Conservation (phyloP, 2,888 invertebrate genomes). For the Erebia ligea region DNA sequence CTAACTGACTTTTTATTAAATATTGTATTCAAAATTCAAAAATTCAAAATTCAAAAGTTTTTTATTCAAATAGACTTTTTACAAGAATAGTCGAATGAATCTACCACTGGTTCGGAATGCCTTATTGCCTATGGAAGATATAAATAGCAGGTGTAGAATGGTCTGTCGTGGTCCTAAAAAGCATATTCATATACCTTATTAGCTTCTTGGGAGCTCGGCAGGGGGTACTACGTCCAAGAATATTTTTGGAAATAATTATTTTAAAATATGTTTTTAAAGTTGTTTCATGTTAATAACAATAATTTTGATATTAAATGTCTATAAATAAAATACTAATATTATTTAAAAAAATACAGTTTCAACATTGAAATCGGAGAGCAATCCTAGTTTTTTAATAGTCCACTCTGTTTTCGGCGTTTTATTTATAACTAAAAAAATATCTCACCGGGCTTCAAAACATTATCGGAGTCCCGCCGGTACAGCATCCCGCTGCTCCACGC, state of each 20-base stretch:
- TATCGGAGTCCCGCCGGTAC: slow-evolving; percentile 72
- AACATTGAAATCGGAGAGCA: slow-evolving; percentile 13
- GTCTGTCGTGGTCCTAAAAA: no score
- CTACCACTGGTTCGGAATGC: no score
- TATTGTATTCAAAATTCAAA: no score
- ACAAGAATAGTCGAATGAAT: no score
- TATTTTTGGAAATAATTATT: not conserved
- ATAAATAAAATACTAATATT: not conserved
- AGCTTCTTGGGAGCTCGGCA: no score
- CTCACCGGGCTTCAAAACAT: slow-evolving; percentile 76
- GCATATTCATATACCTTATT: no score
- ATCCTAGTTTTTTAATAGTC: slow-evolving; percentile 14
- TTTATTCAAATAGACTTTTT: no score
- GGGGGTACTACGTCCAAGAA: no score
- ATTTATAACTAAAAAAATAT: slow-evolving; percentile 41
- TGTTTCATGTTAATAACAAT: not conserved
- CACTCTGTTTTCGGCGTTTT: slow-evolving; percentile 25
- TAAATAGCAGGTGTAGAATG: no score
- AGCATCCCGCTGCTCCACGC: slow-evolving; percentile 70
- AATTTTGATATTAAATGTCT: not conserved
- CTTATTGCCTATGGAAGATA: no score
- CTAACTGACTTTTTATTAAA: not conserved
- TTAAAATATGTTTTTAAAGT: not conserved
- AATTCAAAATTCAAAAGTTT: no score
- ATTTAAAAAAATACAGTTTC: not conserved